phyloP scores from a whole-genome alignment of 2,888 invertebrate species.

The Leptarthrus brevirostris region DNA sequence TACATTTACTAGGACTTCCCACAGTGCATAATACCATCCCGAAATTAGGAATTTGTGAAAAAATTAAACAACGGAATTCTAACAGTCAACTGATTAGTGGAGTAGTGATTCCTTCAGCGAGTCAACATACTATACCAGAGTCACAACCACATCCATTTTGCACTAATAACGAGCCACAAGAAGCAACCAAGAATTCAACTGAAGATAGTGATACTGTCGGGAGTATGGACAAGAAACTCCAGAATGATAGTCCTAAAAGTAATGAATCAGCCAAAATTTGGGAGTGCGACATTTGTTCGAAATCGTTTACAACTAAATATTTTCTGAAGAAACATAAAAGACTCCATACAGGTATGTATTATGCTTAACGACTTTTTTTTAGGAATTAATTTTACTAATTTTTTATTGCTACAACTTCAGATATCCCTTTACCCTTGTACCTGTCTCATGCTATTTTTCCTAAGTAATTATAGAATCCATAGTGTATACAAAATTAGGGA shows the following conservation, averaged over 20 bases:
- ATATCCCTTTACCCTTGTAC: too few relatives aligned
- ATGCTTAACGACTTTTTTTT: too few relatives aligned
- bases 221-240: not conserved
- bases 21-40: conserved; percentile 55
- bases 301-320: conserved; percentile 89
- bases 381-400: too few relatives aligned
- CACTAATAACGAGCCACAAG: not conserved
- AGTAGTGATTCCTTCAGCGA: not conserved
- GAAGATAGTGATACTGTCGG: not conserved
- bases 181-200: not conserved
- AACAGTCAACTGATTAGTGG: not conserved
- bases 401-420: too few relatives aligned
- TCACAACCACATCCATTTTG: not conserved
- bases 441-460: too few relatives aligned
- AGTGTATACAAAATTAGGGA: too few relatives aligned
- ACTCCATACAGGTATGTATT: conserved; percentile 81
- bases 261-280: conserved; percentile 78
- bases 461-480: too few relatives aligned
- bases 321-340: conserved; percentile 90
- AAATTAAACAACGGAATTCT: conserved; percentile 1
- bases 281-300: conserved; percentile 86
- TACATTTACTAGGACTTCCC: conserved; percentile 70
- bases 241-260: conserved; percentile 1
- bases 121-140: not conserved
- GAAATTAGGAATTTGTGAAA: conserved; percentile 56